Base-by-base conservation (phyloP, 2,888 invertebrate genomes). In the Limnephilus marmoratus region DNA sequence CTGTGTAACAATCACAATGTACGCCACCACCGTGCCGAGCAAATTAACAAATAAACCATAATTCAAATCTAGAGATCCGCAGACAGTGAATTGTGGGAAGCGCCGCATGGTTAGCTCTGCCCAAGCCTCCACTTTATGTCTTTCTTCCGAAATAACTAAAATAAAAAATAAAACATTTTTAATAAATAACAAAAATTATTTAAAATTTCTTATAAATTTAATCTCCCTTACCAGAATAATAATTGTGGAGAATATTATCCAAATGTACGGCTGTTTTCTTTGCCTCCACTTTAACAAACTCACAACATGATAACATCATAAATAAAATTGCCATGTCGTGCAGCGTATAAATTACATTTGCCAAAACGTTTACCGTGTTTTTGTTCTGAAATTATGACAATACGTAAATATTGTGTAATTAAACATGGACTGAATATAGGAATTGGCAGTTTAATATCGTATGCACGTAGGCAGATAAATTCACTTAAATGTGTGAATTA, bases 1-100 rank as follows among this genome's bases (percentile, higher is more conserved):
- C 81, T 90, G 90, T 81, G 81, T 41, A 15, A 90, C 29, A 15
- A 90, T 90, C n/a, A 90, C 49, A 53, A 53, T 85, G 24, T 90
- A 49, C 3, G 49, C 9, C 13, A 15, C 3, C 15, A 49, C 49
- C 13, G 49, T 49, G 49, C 49, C 49, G 13, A 49, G 49, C 49
- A 49, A 49, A 49, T 11, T 49, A 11, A 49, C 9, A 49, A 49
- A 49, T 49, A 49, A 49, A 49, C 49, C 49, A 49, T 49, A 49
- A 15, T 49, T 12, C 49, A 49, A 49, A 49, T 49, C 1, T 13
- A 49, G 49, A 49, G 49, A 49, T 15, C 49, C 49, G 15, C 49
- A 49, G 49, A 49, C 15, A 12, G 49, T 49, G 49, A 49, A 49
- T 49, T 49, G 49, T 49, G 49, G 49, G 49, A 49, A 49, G 49